Percentiles rank a stretch among this genome's conserved stretches.
These are phyloP conservation scores for Patella depressa DNA, from an alignment of 2,888 invertebrate species.

Conservation along the genomic window DNA sequence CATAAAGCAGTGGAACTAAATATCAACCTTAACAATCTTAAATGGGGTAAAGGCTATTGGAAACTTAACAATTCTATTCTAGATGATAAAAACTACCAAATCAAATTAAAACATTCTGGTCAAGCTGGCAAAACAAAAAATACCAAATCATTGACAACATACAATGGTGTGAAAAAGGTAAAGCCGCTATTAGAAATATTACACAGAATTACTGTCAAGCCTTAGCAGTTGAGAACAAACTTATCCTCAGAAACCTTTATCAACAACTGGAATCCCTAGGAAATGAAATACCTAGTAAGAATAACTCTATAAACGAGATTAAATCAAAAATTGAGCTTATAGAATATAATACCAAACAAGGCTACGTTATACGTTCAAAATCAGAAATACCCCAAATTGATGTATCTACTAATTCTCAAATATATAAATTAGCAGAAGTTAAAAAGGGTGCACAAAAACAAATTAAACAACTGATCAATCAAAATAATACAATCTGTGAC, in stretches of 20 bases:
- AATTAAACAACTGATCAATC: too few relatives aligned
- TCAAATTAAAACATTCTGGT: too few relatives aligned
- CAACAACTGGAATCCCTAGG: neutral
- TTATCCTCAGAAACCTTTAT: neutral
- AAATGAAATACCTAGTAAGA: too few relatives aligned
- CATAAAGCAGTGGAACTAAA: too few relatives aligned
- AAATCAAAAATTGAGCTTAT: too few relatives aligned
- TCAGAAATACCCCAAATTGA: neutral
- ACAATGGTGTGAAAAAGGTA: neutral
- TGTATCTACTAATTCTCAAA: neutral
- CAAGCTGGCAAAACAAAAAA: neutral
- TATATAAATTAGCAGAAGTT: neutral
- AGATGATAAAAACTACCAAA: neutral
- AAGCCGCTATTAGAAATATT: neutral
- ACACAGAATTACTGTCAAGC: neutral
- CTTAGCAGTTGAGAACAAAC: neutral
- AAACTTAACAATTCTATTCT: neutral
- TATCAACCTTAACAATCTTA: too few relatives aligned
- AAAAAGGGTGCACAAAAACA: too few relatives aligned
- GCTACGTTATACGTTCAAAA: neutral
- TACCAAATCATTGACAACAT: neutral
- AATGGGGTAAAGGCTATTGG: neutral
- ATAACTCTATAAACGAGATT: neutral
- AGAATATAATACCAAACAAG: too few relatives aligned
- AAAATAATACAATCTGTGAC: too few relatives aligned